These are phyloP conservation scores for Crypturellus tataupa DNA, from an alignment of 2,797 vertebrate species.

Conservation along the genomic window DNA sequence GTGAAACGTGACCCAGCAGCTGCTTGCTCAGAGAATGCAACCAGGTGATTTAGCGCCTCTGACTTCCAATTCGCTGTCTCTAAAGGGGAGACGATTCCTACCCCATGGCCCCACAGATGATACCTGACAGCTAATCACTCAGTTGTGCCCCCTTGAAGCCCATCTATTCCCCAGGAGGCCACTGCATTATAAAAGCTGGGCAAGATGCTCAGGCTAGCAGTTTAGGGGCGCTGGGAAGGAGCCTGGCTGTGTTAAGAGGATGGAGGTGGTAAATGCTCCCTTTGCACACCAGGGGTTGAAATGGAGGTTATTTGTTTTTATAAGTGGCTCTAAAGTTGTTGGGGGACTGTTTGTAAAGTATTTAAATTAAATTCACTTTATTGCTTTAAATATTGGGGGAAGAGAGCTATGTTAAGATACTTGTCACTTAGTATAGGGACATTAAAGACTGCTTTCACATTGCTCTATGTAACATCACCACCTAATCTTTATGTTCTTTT, in stretches of 20 bases:
- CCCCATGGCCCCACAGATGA: too few relatives aligned
- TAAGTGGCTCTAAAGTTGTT: not conserved
- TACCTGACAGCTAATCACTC: not conserved
- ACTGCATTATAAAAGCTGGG: not conserved
- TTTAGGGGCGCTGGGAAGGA: not conserved
- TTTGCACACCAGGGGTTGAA: not conserved
- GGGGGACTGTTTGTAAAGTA: not conserved
- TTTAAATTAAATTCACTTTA: not conserved
- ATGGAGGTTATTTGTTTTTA: not conserved
- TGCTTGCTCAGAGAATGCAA: not conserved
- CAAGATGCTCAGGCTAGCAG: not conserved
- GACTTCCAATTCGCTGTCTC: not conserved
- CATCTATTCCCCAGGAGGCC: not conserved
- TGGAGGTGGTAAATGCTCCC: not conserved
- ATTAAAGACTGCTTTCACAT: not conserved
- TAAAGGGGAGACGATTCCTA: not conserved
- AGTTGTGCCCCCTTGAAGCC: not conserved
- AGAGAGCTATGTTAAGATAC: not conserved
- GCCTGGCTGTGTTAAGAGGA: not conserved
- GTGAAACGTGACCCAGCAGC: not conserved
- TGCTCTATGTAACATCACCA: not conserved
- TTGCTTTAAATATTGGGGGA: not conserved
- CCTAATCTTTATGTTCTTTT: not conserved
- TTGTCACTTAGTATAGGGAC: not conserved
- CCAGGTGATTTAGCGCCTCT: accelerated